These are phyloP conservation scores for Opisthograptis luteolata DNA, from an alignment of 2,888 invertebrate genomes.

Conservation along the genomic window DNA sequence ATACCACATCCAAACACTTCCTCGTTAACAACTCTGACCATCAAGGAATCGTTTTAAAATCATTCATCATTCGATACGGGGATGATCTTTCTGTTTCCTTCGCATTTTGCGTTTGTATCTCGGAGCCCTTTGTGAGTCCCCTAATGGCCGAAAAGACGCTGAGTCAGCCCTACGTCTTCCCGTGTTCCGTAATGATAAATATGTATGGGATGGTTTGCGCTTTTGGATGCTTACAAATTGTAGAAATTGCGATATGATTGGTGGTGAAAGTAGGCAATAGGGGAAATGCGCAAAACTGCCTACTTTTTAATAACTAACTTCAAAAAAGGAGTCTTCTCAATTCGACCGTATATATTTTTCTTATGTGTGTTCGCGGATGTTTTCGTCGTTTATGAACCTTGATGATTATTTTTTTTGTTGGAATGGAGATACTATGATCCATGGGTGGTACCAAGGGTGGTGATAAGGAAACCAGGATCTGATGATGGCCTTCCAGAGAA, in stretches of 20 bases:
- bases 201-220: conserved; percentile 27
- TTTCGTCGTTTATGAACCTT: too few relatives aligned
- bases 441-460: too few relatives aligned
- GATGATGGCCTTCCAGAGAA: too few relatives aligned
- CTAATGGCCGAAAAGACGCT: conserved; percentile 34
- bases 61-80: conserved; percentile 67
- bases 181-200: conserved; percentile 30
- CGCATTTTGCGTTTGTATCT: conserved; percentile 65
- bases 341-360: too few relatives aligned
- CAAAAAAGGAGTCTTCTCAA: too few relatives aligned
- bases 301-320: too few relatives aligned
- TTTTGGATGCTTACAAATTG: conserved; percentile 21
- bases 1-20: conserved; percentile 14
- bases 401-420: too few relatives aligned
- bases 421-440: too few relatives aligned
- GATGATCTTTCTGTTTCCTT: conserved; percentile 54
- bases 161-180: conserved; percentile 40
- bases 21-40: conserved; percentile 15
- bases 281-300: background rate
- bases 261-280: background rate
- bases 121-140: conserved; percentile 58
- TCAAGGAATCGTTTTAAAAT: conserved; percentile 68
- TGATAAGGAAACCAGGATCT: too few relatives aligned
- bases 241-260: conserved; percentile 17
- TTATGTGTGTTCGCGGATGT: too few relatives aligned